Base-by-base conservation (phyloP, 2,888 invertebrate genomes). In the Drosophila merina region DNA sequence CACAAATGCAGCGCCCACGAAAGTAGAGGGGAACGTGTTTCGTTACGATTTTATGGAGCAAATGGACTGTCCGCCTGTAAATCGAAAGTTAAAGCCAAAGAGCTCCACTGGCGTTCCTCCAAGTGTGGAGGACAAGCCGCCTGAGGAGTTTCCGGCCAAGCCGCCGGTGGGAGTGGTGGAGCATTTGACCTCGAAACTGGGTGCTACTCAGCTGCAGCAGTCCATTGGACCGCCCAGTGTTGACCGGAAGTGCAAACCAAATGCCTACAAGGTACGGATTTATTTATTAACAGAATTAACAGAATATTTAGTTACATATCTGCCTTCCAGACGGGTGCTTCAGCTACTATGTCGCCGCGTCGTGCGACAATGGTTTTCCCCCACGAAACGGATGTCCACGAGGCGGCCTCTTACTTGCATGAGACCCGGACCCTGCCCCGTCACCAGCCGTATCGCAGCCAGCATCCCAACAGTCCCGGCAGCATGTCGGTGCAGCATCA, bases 21-120 rank as follows among this genome's bases (percentile, higher is more conserved):
- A 91, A 76, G 89, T 92, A 63, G 91, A 91, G 57, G 92, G 92
- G 12, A 91, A 92, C 76, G 92, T 93, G 6, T 93, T 93, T 86
- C 91, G 93, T 14, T 93, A 93, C 79, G 93, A 93, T 82, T 93
- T 93, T 59, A 85, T 91, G 48, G 91, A 92, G 64, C 89, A 90
- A 70, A 40, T 76, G 33, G 88, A 89, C 66, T 87, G 97, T 44
- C 97, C 97, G 10, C 94, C 94, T 36, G 96, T 97, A 28, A 95
- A 97, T 89, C 93, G 97, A 54, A 95, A 95, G 45, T 92, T 97
- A 40, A 97, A 97, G 91, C 97, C 97, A 3, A 92, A 91, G 77
- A 71, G 79, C 28, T 57, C 58, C n/a, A 30, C 49, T 7, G 55
- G 50, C 1, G 25, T 48, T 8, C 40, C 72, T 38, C 50, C 70